Base-by-base conservation (phyloP, 2,888 invertebrate genomes). In the Temnothorax ravouxi region DNA sequence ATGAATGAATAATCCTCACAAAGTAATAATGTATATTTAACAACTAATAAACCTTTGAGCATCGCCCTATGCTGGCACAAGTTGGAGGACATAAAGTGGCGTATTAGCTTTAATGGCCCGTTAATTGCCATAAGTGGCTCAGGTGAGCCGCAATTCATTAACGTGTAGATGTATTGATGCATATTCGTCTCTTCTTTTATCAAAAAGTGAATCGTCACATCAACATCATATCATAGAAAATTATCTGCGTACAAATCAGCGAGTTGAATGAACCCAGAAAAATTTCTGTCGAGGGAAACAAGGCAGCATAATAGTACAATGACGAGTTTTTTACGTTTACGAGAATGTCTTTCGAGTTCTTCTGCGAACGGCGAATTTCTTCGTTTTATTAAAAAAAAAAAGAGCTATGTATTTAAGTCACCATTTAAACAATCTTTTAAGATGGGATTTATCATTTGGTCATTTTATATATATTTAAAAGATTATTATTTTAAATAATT, bases 81-180 rank as follows among this genome's bases (percentile, higher is more conserved):
- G 15, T 18, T 13, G 2, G 5, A 25, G 0, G 25, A n/a, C 41
- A 64, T 64, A 64, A 41, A 54, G 18, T 52, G 47, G 18, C 21
- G 15, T 75, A 3, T 29, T 3, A 25, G 15, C 9, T 66, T 41
- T 50, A 64, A 50, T 50, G 38, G 47, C n/a, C n/a, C 8, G 8
- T 76, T 76, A 54, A 77, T 54, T 77, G 25, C 25, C 13, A 13
- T n/a, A 66, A 54, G 54, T 44, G 25, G 13, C n/a, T 64, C 1
- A 25, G 54, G 5, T n/a, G 54, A 66, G 2, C n/a, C 25, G 9
- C 18, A 52, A 25, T 29, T 52, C 54, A 66, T 66, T 66, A 66
- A 66, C 13, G 2, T 34, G 11, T 34, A 18, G 13, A 38, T 18
- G 3, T 52, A 52, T 66, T 3, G n/a, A 76, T 29, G 52, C n/a